Evolutionary conservation across 2,113 vertebrate genomes (phyloP), one percentile per base, ranked within the genome.

Genomic region (Dolichallabes microphthalmus): DNA sequence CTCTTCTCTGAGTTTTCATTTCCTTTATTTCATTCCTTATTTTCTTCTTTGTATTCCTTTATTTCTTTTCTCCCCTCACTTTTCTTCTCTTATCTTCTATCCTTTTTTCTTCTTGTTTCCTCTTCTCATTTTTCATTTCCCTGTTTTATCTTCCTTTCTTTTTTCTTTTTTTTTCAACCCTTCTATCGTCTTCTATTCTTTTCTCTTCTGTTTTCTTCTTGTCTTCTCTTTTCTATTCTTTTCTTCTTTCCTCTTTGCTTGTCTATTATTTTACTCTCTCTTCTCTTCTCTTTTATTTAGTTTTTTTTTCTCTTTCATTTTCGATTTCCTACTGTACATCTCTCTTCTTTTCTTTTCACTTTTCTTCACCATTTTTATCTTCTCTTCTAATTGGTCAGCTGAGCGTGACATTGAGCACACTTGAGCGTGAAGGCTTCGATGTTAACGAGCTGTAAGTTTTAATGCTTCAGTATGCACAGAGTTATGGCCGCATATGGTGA

Each of bases 391-490:
- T 25, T 69, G 10, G 32, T 79, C 77, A 79, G 77, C 77, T 17
- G 32, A 82, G n/a, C 45, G 45, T 45, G 45, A 45, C 45, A 8
- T 45, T 32, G 20, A 5, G 30, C 27, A 25, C 19, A 71, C 19
- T 64, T 63, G 45, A 53, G 27, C 27, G 30, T 84, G 69, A 75
- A 63, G 12, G 39, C 14, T 52, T 10, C 19, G 66, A 73, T 10
- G 45, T 14, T 66, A 78, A 84, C 19, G 2, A 45, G 82, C 30
- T 25, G 1, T 57, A n/a, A 77, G 71, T 74, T 14, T 27, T 52
- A 76, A 84, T 76, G 82, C 82, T 50, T 45, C 68, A 45, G 13
- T 83, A 27, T 61, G 82, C 71, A 52, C 25, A n/a, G 73, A 53
- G n/a, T 64, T 75, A 52, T 19, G 27, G 27, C 10, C 63, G 82